Base-by-base conservation (phyloP, 2,113 vertebrate species). In the Ancistrus triradiatus region DNA sequence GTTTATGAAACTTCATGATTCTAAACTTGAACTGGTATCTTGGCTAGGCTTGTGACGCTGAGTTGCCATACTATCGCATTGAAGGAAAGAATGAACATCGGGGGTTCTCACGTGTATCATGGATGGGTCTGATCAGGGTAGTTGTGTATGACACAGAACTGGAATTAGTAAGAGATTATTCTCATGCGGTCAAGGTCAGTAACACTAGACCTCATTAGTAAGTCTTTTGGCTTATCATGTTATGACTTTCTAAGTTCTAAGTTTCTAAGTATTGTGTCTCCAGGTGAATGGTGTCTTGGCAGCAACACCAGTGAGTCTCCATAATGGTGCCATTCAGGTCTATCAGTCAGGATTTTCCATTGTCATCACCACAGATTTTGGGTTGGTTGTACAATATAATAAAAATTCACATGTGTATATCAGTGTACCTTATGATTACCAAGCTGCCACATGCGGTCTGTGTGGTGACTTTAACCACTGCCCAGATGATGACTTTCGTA, bases 361-460 rank as follows among this genome's bases (percentile, higher is more conserved):
- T 13, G 13, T 46, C 0, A 0, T 85, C 50, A 80, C 69, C 25
- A 76, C 77, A 13, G 70, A 77, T 7, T 79, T 84, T 49, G 81
- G 85, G 3, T 55, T 88, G 14, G 2, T 68, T 2, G 78, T 87
- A 8, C 79, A 76, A 4, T 86, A 81, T 24, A 80, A 85, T 17
- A 22, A 61, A 0, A 10, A 28, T 1, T 15, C 18, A 21, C 50
- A 75, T 17, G 83, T 79, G 15, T 72, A n/a, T 2, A 75, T 87
- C 35, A 63, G 47, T 2, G 4, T 84, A n/a, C 69, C 82, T 1
- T 70, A 61, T n/a, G 52, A 55, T 1, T 83, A 83, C 10, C 71
- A 65, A 1, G 75, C 82, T 22, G 4, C 25, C 11, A 81, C 81
- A 17, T 80, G 82, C 22, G 84, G 80, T 8, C 74, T 88, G 2